A percentile compares a stretch with the other conserved stretches of the same genome.
These are phyloP conservation scores for Drosophila paracracens DNA, from an alignment of 2,888 invertebrate species.

Conservation along the genomic window DNA sequence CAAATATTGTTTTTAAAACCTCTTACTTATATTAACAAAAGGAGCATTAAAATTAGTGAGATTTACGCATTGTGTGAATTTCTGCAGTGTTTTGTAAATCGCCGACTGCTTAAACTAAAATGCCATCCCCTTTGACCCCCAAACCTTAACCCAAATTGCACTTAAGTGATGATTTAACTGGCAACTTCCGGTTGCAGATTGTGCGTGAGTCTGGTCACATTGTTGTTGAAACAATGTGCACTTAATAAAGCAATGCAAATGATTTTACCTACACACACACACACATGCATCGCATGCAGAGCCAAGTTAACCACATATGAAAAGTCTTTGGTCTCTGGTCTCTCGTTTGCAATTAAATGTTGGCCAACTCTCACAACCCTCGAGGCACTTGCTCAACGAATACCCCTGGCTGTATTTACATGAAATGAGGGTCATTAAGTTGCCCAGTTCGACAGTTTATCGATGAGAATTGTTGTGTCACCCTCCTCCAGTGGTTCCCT, in stretches of 20 bases:
- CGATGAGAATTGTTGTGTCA: constrained; percentile 56
- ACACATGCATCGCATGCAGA: constrained; percentile 28
- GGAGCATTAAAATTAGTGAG: background rate
- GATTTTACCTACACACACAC: constrained; percentile 66
- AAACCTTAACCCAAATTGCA: constrained; percentile 54
- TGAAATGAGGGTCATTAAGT: constrained; percentile 77
- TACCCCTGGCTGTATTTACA: constrained; percentile 43
- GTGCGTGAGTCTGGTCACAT: constrained; percentile 56
- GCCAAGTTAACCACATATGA: constrained; percentile 53
- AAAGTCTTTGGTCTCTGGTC: constrained; percentile 25
- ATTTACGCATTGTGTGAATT: no score
- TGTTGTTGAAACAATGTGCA: constrained; percentile 72
- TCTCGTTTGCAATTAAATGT: constrained; percentile 54
- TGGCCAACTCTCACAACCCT: constrained; percentile 41
- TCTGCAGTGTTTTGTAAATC: background rate
- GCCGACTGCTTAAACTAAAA: background rate
- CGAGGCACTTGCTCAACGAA: constrained; percentile 15
- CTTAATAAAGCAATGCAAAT: constrained; percentile 68
- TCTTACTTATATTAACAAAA: background rate
- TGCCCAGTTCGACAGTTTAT: constrained; percentile 65
- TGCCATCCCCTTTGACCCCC: background rate
- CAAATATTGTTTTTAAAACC: background rate
- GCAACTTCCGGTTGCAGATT: constrained; percentile 62
- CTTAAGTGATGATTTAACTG: constrained; percentile 68
- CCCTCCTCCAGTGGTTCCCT: background rate